Conservation (phyloP, 2,797 vertebrate species). For the Falco cherrug region DNA sequence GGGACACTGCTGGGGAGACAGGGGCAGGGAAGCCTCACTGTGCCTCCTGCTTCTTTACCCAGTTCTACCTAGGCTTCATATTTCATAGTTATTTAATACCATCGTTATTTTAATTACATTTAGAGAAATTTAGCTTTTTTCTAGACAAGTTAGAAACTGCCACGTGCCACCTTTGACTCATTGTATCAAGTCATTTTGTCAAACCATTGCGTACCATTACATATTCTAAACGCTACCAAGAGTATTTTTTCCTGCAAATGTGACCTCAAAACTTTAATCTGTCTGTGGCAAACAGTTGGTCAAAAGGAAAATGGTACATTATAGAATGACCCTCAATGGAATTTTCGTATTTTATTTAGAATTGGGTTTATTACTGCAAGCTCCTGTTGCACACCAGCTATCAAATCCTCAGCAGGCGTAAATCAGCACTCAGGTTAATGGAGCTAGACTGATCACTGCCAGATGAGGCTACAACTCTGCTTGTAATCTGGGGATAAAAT, state of each 20-base stretch:
- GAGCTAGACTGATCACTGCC: neutral
- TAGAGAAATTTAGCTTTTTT: neutral
- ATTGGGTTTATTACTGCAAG: neutral
- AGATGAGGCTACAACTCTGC: neutral
- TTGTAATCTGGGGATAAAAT: neutral
- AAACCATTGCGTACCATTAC: rapidly evolving
- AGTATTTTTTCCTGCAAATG: neutral
- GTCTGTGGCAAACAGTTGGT: neutral
- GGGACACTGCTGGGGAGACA: neutral
- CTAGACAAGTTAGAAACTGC: neutral
- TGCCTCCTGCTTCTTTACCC: neutral
- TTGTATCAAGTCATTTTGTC: neutral
- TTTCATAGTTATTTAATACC: neutral
- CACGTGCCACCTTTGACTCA: neutral
- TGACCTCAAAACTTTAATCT: neutral
- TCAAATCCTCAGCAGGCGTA: neutral
- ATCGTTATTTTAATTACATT: neutral
- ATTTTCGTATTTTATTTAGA: neutral
- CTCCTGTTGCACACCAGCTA: neutral
- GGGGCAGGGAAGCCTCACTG: neutral
- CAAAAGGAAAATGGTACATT: neutral
- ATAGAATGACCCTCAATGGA: neutral
- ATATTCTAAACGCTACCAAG: neutral
- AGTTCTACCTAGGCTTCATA: neutral
- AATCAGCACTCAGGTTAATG: neutral